Conservation (phyloP, 2,113 vertebrate genomes). For the Archilochus colubris region DNA sequence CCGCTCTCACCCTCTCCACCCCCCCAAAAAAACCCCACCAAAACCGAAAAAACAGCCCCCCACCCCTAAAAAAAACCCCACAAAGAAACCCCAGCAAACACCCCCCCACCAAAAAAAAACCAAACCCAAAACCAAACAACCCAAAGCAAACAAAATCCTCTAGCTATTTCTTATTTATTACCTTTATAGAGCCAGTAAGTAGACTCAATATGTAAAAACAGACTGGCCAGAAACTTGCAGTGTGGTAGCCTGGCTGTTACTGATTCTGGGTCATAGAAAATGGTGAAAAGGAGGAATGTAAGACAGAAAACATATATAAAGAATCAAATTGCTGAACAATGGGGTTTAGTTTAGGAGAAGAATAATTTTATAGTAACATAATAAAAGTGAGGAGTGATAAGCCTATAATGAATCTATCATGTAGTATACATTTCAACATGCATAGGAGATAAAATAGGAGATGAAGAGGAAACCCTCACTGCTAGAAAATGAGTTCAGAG, state of each 20-base stretch:
- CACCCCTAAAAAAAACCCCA: not conserved
- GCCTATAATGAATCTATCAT: not conserved
- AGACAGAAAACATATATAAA: not conserved
- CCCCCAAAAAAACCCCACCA: too few species aligned
- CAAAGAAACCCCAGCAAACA: too few species aligned
- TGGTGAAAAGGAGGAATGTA: not conserved
- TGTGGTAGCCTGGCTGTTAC: not conserved
- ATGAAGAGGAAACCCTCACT: not conserved
- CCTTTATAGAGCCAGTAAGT: not conserved
- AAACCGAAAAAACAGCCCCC: too few species aligned
- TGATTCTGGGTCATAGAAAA: not conserved
- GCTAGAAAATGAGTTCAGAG: not conserved
- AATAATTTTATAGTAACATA: not conserved
- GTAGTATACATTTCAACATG: not conserved
- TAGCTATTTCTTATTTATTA: not conserved
- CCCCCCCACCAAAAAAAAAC: not conserved
- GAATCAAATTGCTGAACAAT: not conserved
- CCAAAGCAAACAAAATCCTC: too few species aligned
- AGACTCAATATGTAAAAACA: not conserved
- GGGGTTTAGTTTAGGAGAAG: not conserved
- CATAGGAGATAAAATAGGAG: not conserved
- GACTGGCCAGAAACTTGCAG: not conserved
- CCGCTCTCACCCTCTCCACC: too few species aligned
- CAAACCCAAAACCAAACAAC: not conserved
- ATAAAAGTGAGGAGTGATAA: not conserved